Base-by-base conservation (phyloP, 35 echinoderm and acorn worm genomes). In the Amphiura filiformis region DNA sequence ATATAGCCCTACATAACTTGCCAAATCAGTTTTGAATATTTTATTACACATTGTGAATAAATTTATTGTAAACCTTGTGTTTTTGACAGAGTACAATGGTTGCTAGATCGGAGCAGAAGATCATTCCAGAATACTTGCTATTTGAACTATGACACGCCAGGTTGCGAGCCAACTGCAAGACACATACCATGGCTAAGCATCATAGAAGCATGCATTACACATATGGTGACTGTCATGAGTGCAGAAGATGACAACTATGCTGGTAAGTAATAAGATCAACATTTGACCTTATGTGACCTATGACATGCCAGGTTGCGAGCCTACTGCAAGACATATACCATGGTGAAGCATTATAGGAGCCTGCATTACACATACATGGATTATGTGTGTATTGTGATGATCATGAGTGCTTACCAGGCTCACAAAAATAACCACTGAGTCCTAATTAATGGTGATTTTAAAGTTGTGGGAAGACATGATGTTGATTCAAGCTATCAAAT, bases 261-360 rank as follows among this genome's bases (percentile, higher is more conserved):
- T 75, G 33, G 84, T 86, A 76, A 86, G 56, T n/a, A n/a, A n/a
- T n/a, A n/a, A n/a, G n/a, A n/a, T n/a, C n/a, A n/a, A n/a, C n/a
- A n/a, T n/a, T n/a, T n/a, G n/a, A n/a, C n/a, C n/a, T n/a, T 90
- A 84, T 22, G 0, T 90, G 65, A 83, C 81, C 80, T 90, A 75
- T 78, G 88, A 90, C 81, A 82, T 65, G n/a, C 80, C 82, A 42
- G 88, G 88, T 37, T 90, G 88, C 39, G 80, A 90, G 37, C 88
- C 88, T 22, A 40, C 75, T 20, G 61, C 88, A 34, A 57, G 38
- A 9, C 88, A 90, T 49, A 80, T 77, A 52, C 88, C 81, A 35
- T 90, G 88, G 88, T 37, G n/a, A 76, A 81, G 76, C 61, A 84
- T 90, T 39, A 75, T 90, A 33, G 80, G 84, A 61, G 88, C 82